A percentile compares a stretch with the other conserved stretches of the same genome.
These are phyloP conservation scores for Gopherus flavomarginatus DNA, from an alignment of 2,113 vertebrate genomes.

Conservation along the genomic window DNA sequence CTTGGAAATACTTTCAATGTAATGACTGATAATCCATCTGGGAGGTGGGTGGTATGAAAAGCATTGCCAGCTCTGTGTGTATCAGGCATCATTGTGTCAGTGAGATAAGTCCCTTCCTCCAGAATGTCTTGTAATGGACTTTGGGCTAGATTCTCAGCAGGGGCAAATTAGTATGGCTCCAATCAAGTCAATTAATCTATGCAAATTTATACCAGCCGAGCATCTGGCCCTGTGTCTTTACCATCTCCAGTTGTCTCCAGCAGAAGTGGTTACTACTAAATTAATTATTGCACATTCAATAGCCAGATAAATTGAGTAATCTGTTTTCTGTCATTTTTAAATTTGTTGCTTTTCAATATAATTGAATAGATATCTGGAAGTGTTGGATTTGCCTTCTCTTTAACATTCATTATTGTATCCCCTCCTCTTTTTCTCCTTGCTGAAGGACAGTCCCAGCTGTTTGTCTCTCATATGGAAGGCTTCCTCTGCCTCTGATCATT, in stretches of 20 bases:
- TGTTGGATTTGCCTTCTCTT: slow-evolving; percentile 3
- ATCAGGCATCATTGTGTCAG: slow-evolving; percentile 26
- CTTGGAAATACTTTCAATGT: slow-evolving; percentile 43
- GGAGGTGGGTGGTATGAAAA: slow-evolving; percentile 58
- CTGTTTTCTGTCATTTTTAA: slow-evolving; percentile 1
- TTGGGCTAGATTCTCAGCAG: background rate
- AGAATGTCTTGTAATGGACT: background rate
- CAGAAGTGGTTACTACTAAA: slow-evolving; percentile 23
- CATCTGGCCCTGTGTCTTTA: background rate
- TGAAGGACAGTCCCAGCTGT: background rate
- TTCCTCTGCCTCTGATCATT: background rate
- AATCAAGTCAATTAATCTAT: accelerated
- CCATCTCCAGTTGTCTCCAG: background rate
- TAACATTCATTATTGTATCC: accelerated
- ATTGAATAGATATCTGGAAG: background rate
- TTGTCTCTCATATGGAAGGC: background rate
- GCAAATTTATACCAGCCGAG: background rate
- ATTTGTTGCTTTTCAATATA: slow-evolving; percentile 31
- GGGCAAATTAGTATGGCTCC: accelerated
- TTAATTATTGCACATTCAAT: background rate
- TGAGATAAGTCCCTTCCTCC: slow-evolving; percentile 10
- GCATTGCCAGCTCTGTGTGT: slow-evolving; percentile 66
- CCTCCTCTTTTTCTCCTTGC: background rate
- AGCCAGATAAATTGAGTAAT: background rate
- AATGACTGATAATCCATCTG: slow-evolving; percentile 75